phyloP scores from a whole-genome alignment of 2,797 vertebrate species.

The Heteromormyrus szaboi region DNA sequence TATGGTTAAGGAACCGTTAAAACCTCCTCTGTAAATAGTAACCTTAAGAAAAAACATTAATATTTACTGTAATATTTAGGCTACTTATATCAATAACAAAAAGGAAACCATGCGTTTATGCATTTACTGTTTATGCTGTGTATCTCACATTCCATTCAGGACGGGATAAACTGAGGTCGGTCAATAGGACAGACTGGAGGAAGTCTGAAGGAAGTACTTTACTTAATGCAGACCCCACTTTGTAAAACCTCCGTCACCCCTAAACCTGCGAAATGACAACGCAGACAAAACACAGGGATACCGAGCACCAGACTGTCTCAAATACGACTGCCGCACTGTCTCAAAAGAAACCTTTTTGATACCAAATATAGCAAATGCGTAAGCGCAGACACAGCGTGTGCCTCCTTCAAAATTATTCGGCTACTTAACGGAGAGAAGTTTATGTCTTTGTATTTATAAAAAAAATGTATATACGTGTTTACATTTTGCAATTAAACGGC shows the following conservation, averaged over 20 bases:
- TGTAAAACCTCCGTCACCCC: slow-evolving; percentile 40
- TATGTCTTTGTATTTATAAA: neutral
- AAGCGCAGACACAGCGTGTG: slow-evolving; percentile 5
- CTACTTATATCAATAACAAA: neutral
- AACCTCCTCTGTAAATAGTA: neutral
- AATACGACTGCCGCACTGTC: slow-evolving; percentile 33
- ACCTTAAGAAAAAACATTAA: neutral
- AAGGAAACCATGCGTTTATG: neutral
- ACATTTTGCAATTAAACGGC: neutral
- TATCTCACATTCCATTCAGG: slow-evolving; percentile 22
- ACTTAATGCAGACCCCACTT: slow-evolving; percentile 36
- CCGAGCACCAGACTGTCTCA: slow-evolving; percentile 42
- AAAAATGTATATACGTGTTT: neutral
- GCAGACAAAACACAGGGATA: slow-evolving; percentile 45
- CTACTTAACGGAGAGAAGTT: neutral
- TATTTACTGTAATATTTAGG: neutral
- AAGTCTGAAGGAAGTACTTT: slow-evolving; percentile 30
- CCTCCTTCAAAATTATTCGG: neutral
- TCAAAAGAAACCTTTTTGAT: slow-evolving; percentile 30
- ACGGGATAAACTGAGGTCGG: slow-evolving; percentile 34
- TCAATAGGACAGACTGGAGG: slow-evolving; percentile 23
- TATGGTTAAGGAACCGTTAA: neutral
- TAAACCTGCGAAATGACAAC: slow-evolving; percentile 50
- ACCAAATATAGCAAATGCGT: slow-evolving; percentile 42
- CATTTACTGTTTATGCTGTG: neutral